Conservation (phyloP, 2,113 vertebrate genomes). For the Varanus komodoensis region DNA sequence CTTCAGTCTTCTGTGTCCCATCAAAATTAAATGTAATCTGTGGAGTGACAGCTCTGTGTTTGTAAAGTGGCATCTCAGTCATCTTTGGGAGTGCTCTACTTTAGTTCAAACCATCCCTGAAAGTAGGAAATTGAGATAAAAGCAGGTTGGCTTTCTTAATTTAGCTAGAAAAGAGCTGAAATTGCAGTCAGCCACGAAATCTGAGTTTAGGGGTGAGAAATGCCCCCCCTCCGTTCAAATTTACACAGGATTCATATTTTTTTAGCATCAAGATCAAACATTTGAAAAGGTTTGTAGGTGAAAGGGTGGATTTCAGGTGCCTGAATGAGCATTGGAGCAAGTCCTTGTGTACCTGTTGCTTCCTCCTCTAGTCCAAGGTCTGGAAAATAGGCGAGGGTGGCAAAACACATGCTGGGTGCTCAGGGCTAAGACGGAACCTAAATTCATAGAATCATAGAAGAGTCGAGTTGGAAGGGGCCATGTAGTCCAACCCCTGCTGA, state of each 20-base stretch:
- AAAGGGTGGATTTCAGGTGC: background rate
- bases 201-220: background rate
- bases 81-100: background rate
- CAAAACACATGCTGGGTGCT: background rate
- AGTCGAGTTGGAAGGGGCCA: no score
- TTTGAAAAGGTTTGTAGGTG: background rate
- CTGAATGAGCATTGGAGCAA: background rate
- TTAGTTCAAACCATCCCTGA: background rate
- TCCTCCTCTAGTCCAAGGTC: background rate
- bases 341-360: background rate
- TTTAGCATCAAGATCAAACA: background rate
- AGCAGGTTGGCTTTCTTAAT: background rate
- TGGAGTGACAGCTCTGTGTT: background rate
- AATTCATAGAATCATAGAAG: background rate
- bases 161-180: background rate
- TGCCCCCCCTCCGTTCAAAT: background rate
- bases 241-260: background rate
- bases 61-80: background rate
- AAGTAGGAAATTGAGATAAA: background rate
- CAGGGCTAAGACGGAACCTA: no score
- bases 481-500: no score
- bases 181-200: no score
- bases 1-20: background rate
- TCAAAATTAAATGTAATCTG: background rate
- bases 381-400: background rate